These are phyloP conservation scores for Pterostichus madidus DNA, from an alignment of 2,888 invertebrate genomes.

Conservation along the genomic window DNA sequence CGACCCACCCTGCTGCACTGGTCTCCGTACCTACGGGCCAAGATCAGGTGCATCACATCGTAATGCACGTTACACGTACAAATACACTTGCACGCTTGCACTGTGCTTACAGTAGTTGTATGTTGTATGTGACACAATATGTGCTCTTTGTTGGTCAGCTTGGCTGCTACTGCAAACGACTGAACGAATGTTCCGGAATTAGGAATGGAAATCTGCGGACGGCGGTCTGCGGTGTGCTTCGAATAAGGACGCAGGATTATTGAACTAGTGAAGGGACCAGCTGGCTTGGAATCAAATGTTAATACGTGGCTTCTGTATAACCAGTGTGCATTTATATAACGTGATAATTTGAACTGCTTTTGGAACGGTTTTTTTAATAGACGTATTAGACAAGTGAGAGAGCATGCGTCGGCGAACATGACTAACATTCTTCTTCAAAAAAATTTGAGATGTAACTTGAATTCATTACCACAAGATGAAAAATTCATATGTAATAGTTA, in stretches of 20 bases:
- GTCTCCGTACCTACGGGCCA: not conserved
- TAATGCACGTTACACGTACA: not conserved
- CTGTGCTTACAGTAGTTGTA: not conserved
- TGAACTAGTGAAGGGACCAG: not conserved
- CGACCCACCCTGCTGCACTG: not conserved
- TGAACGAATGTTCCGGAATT: conserved; percentile 8
- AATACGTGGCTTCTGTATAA: not conserved
- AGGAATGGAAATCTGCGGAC: conserved; percentile 3
- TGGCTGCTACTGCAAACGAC: not conserved
- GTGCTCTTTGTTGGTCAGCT: not conserved
- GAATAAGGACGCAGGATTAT: not conserved
- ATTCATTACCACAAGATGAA: too few relatives aligned
- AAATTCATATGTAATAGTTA: too few relatives aligned
- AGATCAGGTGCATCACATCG: conserved; percentile 1
- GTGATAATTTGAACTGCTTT: too few relatives aligned
- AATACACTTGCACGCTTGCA: not conserved
- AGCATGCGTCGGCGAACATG: too few relatives aligned
- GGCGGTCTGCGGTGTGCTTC: not conserved
- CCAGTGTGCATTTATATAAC: too few relatives aligned
- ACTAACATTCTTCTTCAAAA: too few relatives aligned
- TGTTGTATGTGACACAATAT: not conserved
- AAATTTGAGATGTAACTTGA: too few relatives aligned
- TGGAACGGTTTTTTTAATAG: too few relatives aligned
- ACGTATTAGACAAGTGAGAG: too few relatives aligned
- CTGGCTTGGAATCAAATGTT: not conserved